These are phyloP conservation scores for Cyclopterus lumpus DNA, from an alignment of 2,797 vertebrate genomes.

Conservation along the genomic window DNA sequence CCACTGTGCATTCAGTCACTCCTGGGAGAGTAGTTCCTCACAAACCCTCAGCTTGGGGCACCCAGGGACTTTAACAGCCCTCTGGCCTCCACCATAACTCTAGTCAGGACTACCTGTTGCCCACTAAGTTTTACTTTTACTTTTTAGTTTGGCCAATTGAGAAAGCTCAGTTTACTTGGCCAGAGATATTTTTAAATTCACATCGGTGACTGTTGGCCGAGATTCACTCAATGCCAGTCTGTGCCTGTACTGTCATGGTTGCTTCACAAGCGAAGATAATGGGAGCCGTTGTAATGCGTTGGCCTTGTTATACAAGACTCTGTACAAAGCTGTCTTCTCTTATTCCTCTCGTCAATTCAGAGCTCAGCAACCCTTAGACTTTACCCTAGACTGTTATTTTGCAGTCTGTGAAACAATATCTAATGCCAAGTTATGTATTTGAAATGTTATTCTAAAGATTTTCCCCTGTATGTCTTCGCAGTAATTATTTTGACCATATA, in stretches of 20 bases:
- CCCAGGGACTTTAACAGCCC: constrained; percentile 10
- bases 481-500: not conserved
- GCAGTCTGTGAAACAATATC: not conserved
- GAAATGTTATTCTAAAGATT: not conserved
- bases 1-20: constrained; percentile 59
- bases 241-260: constrained; percentile 34
- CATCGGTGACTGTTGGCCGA: not conserved
- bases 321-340: constrained; percentile 59
- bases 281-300: constrained; percentile 53
- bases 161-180: constrained; percentile 21
- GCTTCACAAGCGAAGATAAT: constrained; percentile 52
- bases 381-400: not conserved
- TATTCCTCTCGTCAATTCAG: constrained; percentile 42
- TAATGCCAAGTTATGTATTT: not conserved
- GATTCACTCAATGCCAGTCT: constrained; percentile 49
- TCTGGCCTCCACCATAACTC: constrained; percentile 8
- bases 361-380: not conserved
- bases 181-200: constrained; percentile 34
- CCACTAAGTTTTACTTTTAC: not conserved
- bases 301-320: constrained; percentile 44
- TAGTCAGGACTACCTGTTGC: constrained; percentile 45
- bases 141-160: constrained; percentile 31
- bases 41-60: constrained; percentile 52
- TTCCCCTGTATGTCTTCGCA: not conserved
- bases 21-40: constrained; percentile 70